A percentile compares a stretch with the other conserved stretches of the same genome.
phyloP scores from a whole-genome alignment of 2,888 invertebrate genomes.

The Rotaria magnacalcarata region DNA sequence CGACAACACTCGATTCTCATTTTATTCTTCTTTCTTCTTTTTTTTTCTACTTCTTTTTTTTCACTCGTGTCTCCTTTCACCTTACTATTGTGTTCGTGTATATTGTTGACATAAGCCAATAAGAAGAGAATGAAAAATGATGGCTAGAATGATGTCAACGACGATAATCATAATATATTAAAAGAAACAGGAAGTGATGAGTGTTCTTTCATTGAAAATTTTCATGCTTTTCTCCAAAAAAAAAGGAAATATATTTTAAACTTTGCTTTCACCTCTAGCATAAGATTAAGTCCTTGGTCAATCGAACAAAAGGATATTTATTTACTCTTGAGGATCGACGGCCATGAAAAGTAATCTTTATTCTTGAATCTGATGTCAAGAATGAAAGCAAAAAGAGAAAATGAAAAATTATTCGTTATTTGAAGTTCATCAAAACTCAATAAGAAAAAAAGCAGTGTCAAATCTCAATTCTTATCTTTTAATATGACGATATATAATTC shows the following conservation, averaged over 20 bases:
- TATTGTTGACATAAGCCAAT: not conserved
- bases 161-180: not conserved
- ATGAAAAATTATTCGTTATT: too few species aligned
- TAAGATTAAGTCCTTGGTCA: too few species aligned
- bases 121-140: not conserved
- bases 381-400: not conserved
- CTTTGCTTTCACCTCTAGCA: too few species aligned
- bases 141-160: not conserved
- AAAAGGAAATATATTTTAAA: too few species aligned
- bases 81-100: not conserved
- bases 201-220: not conserved
- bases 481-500: too few species aligned
- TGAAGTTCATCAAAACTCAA: too few species aligned
- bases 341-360: slow-evolving; percentile 2
- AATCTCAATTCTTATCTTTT: too few species aligned
- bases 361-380: not conserved
- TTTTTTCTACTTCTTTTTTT: not conserved
- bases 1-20: not conserved
- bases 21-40: not conserved
- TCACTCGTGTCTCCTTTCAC: not conserved
- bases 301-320: not conserved
- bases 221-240: not conserved
- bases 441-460: too few species aligned
- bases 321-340: not conserved
- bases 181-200: not conserved